phyloP scores from a whole-genome alignment of 2,888 invertebrate species.

The Anthrax anthrax region DNA sequence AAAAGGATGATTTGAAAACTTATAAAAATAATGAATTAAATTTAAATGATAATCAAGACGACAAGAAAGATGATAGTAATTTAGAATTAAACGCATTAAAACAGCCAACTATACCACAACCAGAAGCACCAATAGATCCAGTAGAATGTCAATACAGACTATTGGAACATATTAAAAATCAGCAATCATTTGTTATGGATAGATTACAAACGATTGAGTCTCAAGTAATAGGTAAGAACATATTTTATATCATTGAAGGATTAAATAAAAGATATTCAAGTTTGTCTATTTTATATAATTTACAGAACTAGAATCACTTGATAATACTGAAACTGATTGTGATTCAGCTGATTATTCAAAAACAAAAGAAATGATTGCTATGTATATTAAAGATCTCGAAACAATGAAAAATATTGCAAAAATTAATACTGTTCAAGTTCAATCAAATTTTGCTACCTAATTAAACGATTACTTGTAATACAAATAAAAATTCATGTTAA shows the following conservation, averaged over 20 bases:
- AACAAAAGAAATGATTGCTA: slow-evolving; percentile 57
- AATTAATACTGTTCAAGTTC: slow-evolving; percentile 30
- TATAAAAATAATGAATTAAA: slow-evolving; percentile 13
- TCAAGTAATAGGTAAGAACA: slow-evolving; percentile 49
- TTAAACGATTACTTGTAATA: too few relatives aligned
- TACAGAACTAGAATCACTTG: slow-evolving; percentile 41
- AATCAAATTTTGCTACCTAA: neutral
- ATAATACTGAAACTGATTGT: slow-evolving; percentile 38
- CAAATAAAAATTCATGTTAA: too few relatives aligned
- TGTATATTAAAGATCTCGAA: slow-evolving; percentile 57
- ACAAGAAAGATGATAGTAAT: slow-evolving; percentile 1
- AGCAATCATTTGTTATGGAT: slow-evolving; percentile 56
- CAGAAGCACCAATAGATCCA: slow-evolving; percentile 69
- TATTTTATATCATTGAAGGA: slow-evolving; percentile 9
- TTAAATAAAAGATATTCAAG: too few relatives aligned
- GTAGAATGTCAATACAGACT: slow-evolving; percentile 62
- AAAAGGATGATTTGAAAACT: slow-evolving; percentile 7
- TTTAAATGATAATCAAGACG: slow-evolving; percentile 4
- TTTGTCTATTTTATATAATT: slow-evolving; percentile 9
- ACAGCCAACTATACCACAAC: slow-evolving; percentile 46
- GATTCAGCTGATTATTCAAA: slow-evolving; percentile 47
- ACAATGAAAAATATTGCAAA: slow-evolving; percentile 52
- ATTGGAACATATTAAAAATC: slow-evolving; percentile 60
- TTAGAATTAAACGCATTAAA: neutral
- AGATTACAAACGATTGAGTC: slow-evolving; percentile 59